Percentiles rank a stretch among this genome's conserved stretches.
These are phyloP conservation scores for Himalopsyche japonica DNA, from an alignment of 2,888 invertebrate species.

Conservation along the genomic window DNA sequence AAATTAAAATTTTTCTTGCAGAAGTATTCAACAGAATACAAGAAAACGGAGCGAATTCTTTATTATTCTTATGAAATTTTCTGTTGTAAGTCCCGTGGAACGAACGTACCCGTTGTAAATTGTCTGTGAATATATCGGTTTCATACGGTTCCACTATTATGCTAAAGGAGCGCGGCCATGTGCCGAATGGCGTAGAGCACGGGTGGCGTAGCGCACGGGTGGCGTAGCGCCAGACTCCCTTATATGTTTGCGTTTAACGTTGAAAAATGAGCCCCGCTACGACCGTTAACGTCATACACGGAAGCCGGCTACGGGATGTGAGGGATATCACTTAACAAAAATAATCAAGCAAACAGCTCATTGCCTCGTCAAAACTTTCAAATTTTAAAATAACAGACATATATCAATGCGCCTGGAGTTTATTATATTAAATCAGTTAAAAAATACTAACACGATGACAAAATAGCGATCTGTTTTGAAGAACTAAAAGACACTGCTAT, in stretches of 20 bases:
- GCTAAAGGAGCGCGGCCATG: neutral
- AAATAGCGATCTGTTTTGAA: too few relatives aligned
- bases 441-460: too few relatives aligned
- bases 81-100: neutral
- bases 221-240: neutral
- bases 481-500: too few relatives aligned
- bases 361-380: too few relatives aligned
- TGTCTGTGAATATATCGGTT: neutral
- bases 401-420: too few relatives aligned
- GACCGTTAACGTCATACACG: neutral
- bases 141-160: neutral
- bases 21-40: too few relatives aligned
- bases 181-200: neutral
- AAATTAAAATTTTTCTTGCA: too few relatives aligned
- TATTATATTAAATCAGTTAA: too few relatives aligned
- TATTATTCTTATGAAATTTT: too few relatives aligned
- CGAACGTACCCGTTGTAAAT: neutral
- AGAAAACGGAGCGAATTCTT: too few relatives aligned
- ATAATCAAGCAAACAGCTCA: too few relatives aligned
- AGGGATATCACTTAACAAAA: neutral
- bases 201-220: neutral
- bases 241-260: neutral
- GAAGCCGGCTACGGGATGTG: neutral
- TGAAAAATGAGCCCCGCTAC: neutral
- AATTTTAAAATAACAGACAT: too few relatives aligned